phyloP scores from a whole-genome alignment of 1,140 invertebrate genomes.

The Drosophila funebris region DNA sequence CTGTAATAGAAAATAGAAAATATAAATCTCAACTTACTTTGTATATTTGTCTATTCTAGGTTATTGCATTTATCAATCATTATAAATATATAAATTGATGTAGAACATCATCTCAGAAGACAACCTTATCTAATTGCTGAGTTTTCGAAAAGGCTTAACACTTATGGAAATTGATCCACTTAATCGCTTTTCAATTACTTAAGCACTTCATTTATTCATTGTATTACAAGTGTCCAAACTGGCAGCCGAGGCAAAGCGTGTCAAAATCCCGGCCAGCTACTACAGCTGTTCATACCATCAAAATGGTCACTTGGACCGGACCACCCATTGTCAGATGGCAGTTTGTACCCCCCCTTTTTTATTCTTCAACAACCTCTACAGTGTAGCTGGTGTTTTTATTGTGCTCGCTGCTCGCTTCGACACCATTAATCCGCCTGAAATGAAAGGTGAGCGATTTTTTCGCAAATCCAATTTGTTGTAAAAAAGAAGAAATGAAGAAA shows the following conservation, averaged over 20 bases:
- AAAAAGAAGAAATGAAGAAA: constrained; percentile 39
- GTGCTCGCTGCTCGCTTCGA: constrained; percentile 57
- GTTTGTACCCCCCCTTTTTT: neutral
- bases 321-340: constrained; percentile 35
- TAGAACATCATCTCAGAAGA: too few species aligned
- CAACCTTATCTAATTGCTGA: constrained; percentile 32
- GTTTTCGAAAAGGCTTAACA: neutral
- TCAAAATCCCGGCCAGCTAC: constrained; percentile 50
- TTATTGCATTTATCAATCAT: too few species aligned
- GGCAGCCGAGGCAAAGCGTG: constrained; percentile 61
- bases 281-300: neutral
- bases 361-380: too few species aligned
- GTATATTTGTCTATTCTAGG: too few species aligned
- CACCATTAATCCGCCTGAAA: constrained; percentile 78
- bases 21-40: too few species aligned
- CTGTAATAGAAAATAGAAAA: too few species aligned
- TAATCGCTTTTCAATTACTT: constrained; percentile 81
- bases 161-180: constrained; percentile 44
- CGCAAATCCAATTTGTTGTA: constrained; percentile 78
- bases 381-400: constrained; percentile 48
- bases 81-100: too few species aligned
- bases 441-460: constrained; percentile 80
- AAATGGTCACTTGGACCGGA: constrained; percentile 26
- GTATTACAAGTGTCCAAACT: constrained; percentile 77
- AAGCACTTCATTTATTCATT: constrained; percentile 80